A percentile compares a stretch with the other conserved stretches of the same genome.
phyloP scores from a whole-genome alignment of 2,888 invertebrate genomes.

The Horisme vitalbata region DNA sequence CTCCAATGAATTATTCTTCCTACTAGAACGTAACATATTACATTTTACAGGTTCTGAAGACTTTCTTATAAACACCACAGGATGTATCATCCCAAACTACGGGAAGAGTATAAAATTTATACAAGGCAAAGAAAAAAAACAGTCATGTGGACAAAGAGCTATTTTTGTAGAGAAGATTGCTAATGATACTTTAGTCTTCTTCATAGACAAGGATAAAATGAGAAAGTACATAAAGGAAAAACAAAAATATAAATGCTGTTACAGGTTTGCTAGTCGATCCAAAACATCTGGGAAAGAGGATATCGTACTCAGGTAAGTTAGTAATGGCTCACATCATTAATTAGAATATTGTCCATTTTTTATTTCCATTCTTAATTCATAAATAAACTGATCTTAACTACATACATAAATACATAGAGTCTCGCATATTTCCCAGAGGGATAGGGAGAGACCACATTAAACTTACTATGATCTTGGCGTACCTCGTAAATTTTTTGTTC shows the following conservation, averaged over 20 bases:
- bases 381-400: too few species aligned
- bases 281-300: constrained; percentile 38
- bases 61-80: constrained; percentile 53
- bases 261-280: constrained; percentile 44
- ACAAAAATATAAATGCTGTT: constrained; percentile 47
- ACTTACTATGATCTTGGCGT: too few species aligned
- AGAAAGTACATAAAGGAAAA: constrained; percentile 33
- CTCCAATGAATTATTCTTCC: too few species aligned
- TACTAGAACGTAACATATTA: too few species aligned
- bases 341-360: background rate
- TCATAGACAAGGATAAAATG: constrained; percentile 41
- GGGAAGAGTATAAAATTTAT: constrained; percentile 41
- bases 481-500: too few species aligned
- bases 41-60: constrained; percentile 34
- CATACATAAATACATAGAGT: too few species aligned
- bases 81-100: constrained; percentile 60
- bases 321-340: background rate
- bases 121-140: constrained; percentile 28
- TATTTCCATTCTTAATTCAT: too few species aligned
- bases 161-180: constrained; percentile 43
- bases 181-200: constrained; percentile 41
- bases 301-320: constrained; percentile 40
- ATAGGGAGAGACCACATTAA: too few species aligned
- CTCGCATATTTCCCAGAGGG: too few species aligned
- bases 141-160: constrained; percentile 46